Evolutionary conservation across 2,113 vertebrate species (phyloP), one percentile per base, ranked within the genome.

Genomic region (Macheiramphus alcinus): DNA sequence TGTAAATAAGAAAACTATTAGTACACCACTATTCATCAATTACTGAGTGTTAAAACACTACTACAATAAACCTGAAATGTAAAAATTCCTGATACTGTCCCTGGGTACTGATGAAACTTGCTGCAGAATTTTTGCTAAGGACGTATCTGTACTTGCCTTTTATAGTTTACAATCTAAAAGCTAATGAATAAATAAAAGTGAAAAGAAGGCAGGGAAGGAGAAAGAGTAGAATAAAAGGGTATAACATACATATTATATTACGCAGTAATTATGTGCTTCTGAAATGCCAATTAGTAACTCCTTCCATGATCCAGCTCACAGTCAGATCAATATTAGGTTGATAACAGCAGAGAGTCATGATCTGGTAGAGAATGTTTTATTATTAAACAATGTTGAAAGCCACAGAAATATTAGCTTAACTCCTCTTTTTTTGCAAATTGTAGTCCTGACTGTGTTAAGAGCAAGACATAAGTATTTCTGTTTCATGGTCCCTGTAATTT

Each of bases 131-230:
- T 88, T 81, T 94, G 32, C 50, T 86, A 76, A 70, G 63, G 82
- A 78, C 23, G 4, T 86, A 88, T 43, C 75, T 88, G 45, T 45
- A 62, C 40, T 91, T 66, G 61, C 70, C 53, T 67, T 91, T 91
- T 58, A 71, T 52, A 92, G 76, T 88, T 97, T 94, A 94, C 70
- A 89, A n/a, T 65, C 87, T 87, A 85, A 96, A 92, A 97, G 91
- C 93, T 94, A 95, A 97, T 95, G 61, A 97, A 97, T 96, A 97
- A 97, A 96, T 97, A 97, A 96, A 96, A 96, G 32, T 88, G 48
- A 93, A 96, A 90, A 78, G 81, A 94, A 95, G 25, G 81, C 53
- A 79, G 43, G 34, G 53, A 82, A 94, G 76, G 91, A 91, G 80
- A 38, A 94, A 85, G 85, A 88, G 65, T 25, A 38, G 56, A 72